Evolutionary conservation across 1,140 invertebrate species (phyloP), one percentile per base, ranked within the genome.

Genomic region (Drosophila ficusphila): DNA sequence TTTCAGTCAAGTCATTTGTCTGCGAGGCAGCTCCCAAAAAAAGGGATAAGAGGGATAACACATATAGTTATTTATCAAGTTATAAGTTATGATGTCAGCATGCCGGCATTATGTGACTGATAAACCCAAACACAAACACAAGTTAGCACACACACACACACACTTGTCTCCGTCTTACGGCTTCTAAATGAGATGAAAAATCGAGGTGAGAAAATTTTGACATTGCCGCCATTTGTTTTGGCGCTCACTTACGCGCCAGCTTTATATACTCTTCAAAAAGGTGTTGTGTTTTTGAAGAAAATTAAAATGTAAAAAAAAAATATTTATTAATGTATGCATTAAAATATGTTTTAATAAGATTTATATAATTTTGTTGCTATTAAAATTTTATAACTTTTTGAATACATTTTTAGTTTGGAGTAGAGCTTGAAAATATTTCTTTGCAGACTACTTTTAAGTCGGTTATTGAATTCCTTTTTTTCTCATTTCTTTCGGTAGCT

Each of bases 1-100:
- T 46, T 61, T 70, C 60, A 86, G 77, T 78, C 73, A 69, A 88
- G 82, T 88, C 82, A 88, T 88, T 88, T 88, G 82, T 88, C 82
- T 88, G 77, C 70, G 12, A 52, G 38, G 23, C 27, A 57, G 52
- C 6, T 12, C 18, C 41, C 27, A 34, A 46, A 62, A 42, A 65
- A 58, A 46, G 52, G 51, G 51, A 67, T 78, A 88, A 78, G 70
- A 82, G 38, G 62, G 44, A 67, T 57, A 62, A 72, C 53, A 76
- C 56, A 70, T 74, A 78, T 75, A 82, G 82, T 89, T 88, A 88
- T 88, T 88, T 88, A 88, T 88, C 82, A 88, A 83, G 78, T 64
- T 88, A 88, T 88, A 88, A 88, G 82, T 88, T 88, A 88, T 88
- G 82, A 89, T 88, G 82, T 89, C 82, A 88, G 82, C 82, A 77